Percentiles rank a stretch among this genome's conserved stretches.
These are phyloP conservation scores for Mythimna vitellina DNA, from an alignment of 2,888 invertebrate genomes.

Conservation along the genomic window DNA sequence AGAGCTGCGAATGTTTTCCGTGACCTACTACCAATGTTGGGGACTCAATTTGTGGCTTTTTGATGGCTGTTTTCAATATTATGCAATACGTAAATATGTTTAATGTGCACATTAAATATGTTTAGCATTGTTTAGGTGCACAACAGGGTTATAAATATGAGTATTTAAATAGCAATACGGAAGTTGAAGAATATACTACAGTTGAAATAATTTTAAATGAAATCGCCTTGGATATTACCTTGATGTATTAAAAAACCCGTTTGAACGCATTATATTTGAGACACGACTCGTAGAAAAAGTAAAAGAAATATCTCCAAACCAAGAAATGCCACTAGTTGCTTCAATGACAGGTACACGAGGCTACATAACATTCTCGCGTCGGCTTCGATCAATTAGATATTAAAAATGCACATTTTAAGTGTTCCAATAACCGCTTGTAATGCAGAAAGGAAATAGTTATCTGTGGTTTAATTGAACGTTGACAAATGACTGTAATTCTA, in stretches of 20 bases:
- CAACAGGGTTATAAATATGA: constrained; percentile 16
- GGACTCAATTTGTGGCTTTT: constrained; percentile 24
- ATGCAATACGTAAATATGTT: constrained; percentile 24
- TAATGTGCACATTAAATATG: constrained; percentile 20
- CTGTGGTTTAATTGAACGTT: constrained; percentile 50
- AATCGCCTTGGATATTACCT: neutral
- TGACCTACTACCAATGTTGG: constrained; percentile 35
- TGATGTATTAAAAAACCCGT: too few relatives aligned
- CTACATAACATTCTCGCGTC: neutral
- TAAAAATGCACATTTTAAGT: constrained; percentile 56
- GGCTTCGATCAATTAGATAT: constrained; percentile 32
- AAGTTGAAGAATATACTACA: neutral
- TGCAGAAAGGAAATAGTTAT: constrained; percentile 58
- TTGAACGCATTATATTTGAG: neutral
- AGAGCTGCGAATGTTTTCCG: constrained; percentile 45
- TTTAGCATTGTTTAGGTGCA: constrained; percentile 5
- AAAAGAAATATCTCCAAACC: constrained; percentile 5
- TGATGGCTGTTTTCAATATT: constrained; percentile 21
- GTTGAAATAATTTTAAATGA: neutral
- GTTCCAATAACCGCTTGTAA: constrained; percentile 50
- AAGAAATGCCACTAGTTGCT: neutral
- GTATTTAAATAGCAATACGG: constrained; percentile 20
- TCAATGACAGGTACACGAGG: neutral
- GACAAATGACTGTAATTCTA: constrained; percentile 38
- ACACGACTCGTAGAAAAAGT: neutral